A percentile compares a stretch with the other conserved stretches of the same genome.
Conservation (phyloP, 35 echinoderm and acorn worm genomes). For the Chiridota heheva region DNA sequence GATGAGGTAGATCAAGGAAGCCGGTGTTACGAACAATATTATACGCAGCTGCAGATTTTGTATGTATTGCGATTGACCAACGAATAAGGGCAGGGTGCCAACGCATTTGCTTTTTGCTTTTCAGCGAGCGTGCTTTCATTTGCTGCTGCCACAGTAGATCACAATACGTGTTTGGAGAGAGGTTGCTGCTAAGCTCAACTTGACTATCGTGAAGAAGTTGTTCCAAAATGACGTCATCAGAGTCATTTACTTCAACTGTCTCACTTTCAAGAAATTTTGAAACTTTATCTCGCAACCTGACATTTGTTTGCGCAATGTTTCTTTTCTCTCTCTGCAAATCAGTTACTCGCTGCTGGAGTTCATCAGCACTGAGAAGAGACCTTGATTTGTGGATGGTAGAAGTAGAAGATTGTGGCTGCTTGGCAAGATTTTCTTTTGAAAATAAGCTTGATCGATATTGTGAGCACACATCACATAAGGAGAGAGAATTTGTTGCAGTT, state of each 20-base stretch:
- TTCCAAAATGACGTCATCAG: neutral
- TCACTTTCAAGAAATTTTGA: constrained; percentile 11
- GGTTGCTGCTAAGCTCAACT: neutral
- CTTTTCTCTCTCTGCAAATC: constrained; percentile 7
- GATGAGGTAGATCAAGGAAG: constrained; percentile 49
- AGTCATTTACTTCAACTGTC: neutral
- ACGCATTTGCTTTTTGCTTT: constrained; percentile 50
- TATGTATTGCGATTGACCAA: constrained; percentile 64
- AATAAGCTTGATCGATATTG: constrained; percentile 10
- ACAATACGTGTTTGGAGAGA: constrained; percentile 10
- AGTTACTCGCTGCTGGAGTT: constrained; percentile 1
- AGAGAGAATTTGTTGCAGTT: neutral
- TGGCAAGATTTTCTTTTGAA: constrained; percentile 10
- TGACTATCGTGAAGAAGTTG: neutral
- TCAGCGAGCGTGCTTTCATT: constrained; percentile 30
- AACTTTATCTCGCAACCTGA: constrained; percentile 1
- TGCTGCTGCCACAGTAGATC: constrained; percentile 66
- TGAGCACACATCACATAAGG: constrained; percentile 9
- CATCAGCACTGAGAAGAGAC: neutral
- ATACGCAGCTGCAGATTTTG: constrained; percentile 62
- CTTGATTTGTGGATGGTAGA: neutral
- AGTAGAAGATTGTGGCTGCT: neutral
- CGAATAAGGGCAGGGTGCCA: constrained; percentile 71
- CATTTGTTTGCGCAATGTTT: neutral
- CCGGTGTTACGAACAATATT: constrained; percentile 39